Evolutionary conservation across 2,113 vertebrate genomes (phyloP).

Genomic region (Calyptomena viridis): DNA sequence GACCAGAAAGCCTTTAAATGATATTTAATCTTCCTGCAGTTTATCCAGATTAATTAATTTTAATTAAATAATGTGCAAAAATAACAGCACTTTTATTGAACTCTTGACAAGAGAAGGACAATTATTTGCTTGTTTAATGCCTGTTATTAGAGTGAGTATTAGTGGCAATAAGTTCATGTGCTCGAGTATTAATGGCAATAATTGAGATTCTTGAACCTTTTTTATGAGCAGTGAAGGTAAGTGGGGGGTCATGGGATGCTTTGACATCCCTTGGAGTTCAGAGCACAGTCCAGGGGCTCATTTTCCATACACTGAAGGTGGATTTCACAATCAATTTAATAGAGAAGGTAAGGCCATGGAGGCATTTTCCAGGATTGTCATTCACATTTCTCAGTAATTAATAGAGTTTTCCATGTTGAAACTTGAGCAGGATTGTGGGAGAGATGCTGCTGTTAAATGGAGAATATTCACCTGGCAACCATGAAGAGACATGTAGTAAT

Average conservation of each 20-base stretch:
- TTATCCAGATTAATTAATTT: neutral
- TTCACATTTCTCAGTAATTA: neutral
- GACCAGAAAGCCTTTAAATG: neutral
- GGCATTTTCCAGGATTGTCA: neutral
- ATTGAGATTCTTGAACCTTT: neutral
- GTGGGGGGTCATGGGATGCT: neutral
- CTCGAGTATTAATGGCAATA: neutral
- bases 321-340: neutral
- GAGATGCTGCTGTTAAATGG: neutral
- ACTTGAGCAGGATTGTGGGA: neutral
- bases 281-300: neutral
- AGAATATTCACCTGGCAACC: neutral
- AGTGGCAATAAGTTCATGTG: neutral
- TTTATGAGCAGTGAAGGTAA: neutral
- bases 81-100: neutral
- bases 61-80: neutral
- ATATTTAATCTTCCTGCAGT: neutral
- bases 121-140: neutral
- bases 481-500: neutral
- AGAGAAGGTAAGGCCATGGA: accelerated
- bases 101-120: neutral
- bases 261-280: neutral
- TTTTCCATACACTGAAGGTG: neutral
- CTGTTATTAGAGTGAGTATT: neutral
- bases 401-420: accelerated